Percentiles rank a stretch among this genome's conserved stretches.
Evolutionary conservation across 2,888 invertebrate genomes (phyloP).

Genomic region (Sthenelais limicola): DNA sequence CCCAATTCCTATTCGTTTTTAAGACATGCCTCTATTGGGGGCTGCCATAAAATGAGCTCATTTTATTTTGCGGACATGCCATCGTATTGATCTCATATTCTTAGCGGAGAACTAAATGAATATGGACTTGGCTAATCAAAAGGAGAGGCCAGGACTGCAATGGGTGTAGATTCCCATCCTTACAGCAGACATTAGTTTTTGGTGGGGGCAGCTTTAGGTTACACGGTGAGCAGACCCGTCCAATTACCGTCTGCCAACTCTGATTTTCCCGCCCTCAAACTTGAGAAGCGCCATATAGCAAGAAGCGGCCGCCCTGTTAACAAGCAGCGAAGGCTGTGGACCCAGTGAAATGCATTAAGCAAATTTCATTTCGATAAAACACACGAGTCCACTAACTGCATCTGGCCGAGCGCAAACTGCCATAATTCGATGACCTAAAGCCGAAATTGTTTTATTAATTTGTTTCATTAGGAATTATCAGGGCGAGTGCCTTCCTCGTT

Average conservation of each 20-base stretch:
- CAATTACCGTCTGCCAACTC: slow-evolving; percentile 38
- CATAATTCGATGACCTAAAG: slow-evolving; percentile 32
- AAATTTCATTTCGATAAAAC: slow-evolving; percentile 40
- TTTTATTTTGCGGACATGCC: too few relatives aligned
- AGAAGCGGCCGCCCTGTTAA: slow-evolving; percentile 18
- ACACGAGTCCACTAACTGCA: slow-evolving; percentile 32
- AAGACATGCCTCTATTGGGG: too few relatives aligned
- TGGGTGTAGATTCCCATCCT: slow-evolving; percentile 6
- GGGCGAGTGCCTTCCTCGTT: slow-evolving; percentile 29
- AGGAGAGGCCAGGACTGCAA: slow-evolving; percentile 8
- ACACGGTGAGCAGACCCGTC: slow-evolving; percentile 7
- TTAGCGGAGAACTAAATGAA: too few relatives aligned
- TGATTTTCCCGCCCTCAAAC: not conserved
- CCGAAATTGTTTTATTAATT: slow-evolving; percentile 47
- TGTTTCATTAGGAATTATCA: slow-evolving; percentile 42
- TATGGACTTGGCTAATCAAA: too few relatives aligned
- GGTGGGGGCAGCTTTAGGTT: slow-evolving; percentile 28
- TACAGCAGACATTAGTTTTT: slow-evolving; percentile 12
- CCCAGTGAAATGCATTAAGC: slow-evolving; percentile 33
- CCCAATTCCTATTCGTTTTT: too few relatives aligned
- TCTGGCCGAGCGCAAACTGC: slow-evolving; percentile 29
- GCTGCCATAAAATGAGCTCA: too few relatives aligned
- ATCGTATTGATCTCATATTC: too few relatives aligned
- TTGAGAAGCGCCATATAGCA: not conserved
- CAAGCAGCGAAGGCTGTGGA: slow-evolving; percentile 15